Base-by-base conservation (phyloP, 2,113 vertebrate genomes). In the Percina caprodes region DNA sequence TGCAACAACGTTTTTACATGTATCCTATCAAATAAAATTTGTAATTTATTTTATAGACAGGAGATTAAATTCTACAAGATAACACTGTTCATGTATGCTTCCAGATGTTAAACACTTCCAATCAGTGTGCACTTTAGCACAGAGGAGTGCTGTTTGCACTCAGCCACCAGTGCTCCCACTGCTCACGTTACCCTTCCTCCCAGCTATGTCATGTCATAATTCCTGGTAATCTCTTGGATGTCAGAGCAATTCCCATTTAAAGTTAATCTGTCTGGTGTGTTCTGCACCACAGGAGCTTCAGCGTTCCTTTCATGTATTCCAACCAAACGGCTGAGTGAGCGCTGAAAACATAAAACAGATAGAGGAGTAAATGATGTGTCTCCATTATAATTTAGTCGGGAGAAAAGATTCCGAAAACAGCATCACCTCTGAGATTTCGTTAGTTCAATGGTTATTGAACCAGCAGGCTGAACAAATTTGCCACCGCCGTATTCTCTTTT, bases 191-290 rank as follows among this genome's bases (percentile, higher is more conserved):
- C 15, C 35, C 3, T 39, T 30, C 60, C 18, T 60, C 49, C 35
- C 70, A 21, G 19, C 66, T 62, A 59, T 10, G 63, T 68, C n/a
- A 2, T 42, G 56, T 85, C 76, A 8, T 83, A 83, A 78, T 74
- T 85, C 56, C 65, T 73, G 35, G 15, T 74, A 74, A 87, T 90
- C 80, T 87, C 73, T 55, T 23, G 46, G 26, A 74, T 80, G 85
- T 80, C 80, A 78, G 49, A 74, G 82, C 46, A 23, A 70, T 80
- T 77, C 77, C 69, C 72, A 85, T 80, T 75, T 66, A 80, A 80
- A 87, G 73, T 71, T 85, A 85, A 90, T 90, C 82, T 81, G 75
- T 72, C 60, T 78, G 77, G 59, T 63, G 86, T 77, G 80, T 79
- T 77, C 52, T 58, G 81, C 75, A 75, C 52, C 56, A 11, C 6